Base-by-base conservation (phyloP, 2,888 invertebrate species). In the Lamproptera curius region DNA sequence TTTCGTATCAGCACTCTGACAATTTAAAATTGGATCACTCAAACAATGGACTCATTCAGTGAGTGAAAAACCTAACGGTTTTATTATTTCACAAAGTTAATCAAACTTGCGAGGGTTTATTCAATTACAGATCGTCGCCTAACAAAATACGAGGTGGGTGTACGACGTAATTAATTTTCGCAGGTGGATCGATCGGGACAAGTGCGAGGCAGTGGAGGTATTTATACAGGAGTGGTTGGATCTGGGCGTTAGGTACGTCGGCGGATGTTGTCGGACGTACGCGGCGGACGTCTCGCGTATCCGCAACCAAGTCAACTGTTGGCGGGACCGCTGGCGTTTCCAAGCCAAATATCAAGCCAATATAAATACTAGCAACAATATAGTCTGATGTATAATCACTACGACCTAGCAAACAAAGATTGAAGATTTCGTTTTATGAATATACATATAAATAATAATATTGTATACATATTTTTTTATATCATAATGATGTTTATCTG, bases 191-290 rank as follows among this genome's bases (percentile, higher is more conserved):
- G 92, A 93, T 54, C 89, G 91, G 42, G 92, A 92, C 58, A 91
- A 91, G 67, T 92, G 91, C 69, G 91, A 92, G 55, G 89, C 93
- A 1, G 89, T 96, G 0, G 92, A 92, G 52, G 88, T 90, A 15
- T 94, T 92, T 67, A 91, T 96, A 6, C 89, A 90, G 14, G 92
- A 93, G 62, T 98, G 97, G 97, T 73, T 95, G 43, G 90, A 93
- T 48, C 75, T 93, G 37, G 97, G 97, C 0, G 95, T 94, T 26
- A 90, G 90, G 44, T 95, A 94, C 73, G 90, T 98, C 36, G 97
- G 98, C 15, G 98, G 98, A 0, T 98, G 98, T 65, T 98, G 98
- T 74, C 90, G 96, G 57, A 94, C 96, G 0, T 93, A 93, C 62
- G 94, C 96, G 1, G 89, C 92, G 0, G 96, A 97, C 70, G 93